Evolutionary conservation across 2,888 invertebrate species (phyloP), one percentile per base, ranked within the genome.

Genomic region (Thera obeliscata): DNA sequence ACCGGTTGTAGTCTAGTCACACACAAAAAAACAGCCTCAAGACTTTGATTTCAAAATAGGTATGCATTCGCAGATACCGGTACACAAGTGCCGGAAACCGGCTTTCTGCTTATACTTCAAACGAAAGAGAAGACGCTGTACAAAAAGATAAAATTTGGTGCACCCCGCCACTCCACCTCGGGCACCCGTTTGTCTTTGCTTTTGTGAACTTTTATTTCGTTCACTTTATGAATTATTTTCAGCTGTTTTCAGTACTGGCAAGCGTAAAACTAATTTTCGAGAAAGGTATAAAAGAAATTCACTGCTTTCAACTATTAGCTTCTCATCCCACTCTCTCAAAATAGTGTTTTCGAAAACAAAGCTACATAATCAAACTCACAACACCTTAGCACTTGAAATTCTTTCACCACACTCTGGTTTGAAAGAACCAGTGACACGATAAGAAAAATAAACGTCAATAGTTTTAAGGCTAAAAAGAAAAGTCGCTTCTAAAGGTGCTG

Each of bases 161-260:
- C 69, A 83, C 79, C 77, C 80, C 38, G 56, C 55, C 82, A 78
- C 81, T 78, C 79, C 77, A 87, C 86, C 87, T 79, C 78, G 81
- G 87, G 88, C 85, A 77, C 79, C 81, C 86, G 90, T 91, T 93
- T 92, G 91, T 91, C 90, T 92, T 93, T 90, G 89, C 88, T 87
- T 89, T 91, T 91, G 87, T 87, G 87, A 90, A 92, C 90, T 93
- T 91, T 91, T 90, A 88, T 89, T 89, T 87, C 84, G 81, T 84
- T 86, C 85, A 88, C 84, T 91, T 91, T 89, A 90, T 91, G 90
- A 92, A 92, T 91, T 90, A 91, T 90, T 87, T 90, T 87, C 87
- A 89, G 82, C 87, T 91, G 88, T 90, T 91, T 92, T 90, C 87
- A 87, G 85, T 87, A 87, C 33, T 2, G 43, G 9, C 7, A 46